Base-by-base conservation (phyloP, 2,888 invertebrate genomes). In the Empis stercorea region DNA sequence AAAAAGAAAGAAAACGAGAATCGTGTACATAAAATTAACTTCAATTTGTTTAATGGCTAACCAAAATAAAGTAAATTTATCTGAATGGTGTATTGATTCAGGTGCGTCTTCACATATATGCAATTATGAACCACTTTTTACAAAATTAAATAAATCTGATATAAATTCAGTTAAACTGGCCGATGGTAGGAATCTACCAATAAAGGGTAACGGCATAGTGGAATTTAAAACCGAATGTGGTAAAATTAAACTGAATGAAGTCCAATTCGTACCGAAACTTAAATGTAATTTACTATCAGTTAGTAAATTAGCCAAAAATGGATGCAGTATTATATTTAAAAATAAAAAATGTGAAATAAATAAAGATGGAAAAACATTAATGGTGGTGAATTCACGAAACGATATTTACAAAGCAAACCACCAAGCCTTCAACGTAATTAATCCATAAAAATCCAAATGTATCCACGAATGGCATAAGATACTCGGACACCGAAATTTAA, bases 391-490 rank as follows among this genome's bases (percentile, higher is more conserved):
- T 11, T 7, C 30, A 6, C 23, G 15, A 16, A 30, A 30, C 11
- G 41, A 20, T 23, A 17, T 47, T 16, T 44, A 40, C 30, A n/a
- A 15, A 15, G n/a, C 37, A 15, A 15, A 17, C 16, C 32, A 23
- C 30, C 15, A 39, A 36, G 30, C 16, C 5, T 37, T 44, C 14
- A 14, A 37, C 11, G 15, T 17, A 39, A 38, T 30, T 6, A 13
- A 30, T 9, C 10, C 20, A 39, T 20, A 32, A 11, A 47, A 38
- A 20, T 20, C n/a, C 11, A 48, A 50, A 27, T 16, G 50, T 10
- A 47, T 50, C 27, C 55, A 54, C 47, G 30, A 37, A 39, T 53
- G 52, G 52, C 54, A 55, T 46, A 32, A 46, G 20, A 34, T 34
- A 13, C 44, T 54, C 14, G 54, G 52, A 7, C 55, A 54, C 32